Base-by-base conservation (phyloP, 2,888 invertebrate species). In the Volucella inanis region DNA sequence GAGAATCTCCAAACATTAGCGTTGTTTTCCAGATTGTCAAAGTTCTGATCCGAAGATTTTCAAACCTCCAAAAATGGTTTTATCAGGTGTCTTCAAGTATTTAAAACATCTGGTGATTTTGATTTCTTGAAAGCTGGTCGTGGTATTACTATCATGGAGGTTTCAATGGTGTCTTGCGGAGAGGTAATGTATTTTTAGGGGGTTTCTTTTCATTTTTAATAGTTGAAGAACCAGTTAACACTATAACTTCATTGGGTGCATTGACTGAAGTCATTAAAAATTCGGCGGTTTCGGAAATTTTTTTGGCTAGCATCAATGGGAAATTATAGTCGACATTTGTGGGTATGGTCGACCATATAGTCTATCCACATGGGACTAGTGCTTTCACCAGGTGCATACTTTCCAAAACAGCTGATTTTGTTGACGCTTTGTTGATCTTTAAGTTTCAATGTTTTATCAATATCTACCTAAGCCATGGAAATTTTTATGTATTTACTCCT, bases 91-190 rank as follows among this genome's bases (percentile, higher is more conserved):
- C 65, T 84, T 76, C 43, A 87, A 45, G 89, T 89, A 80, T 91
- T 91, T 78, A 91, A 91, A 49, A 91, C 88, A 88, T 91, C 91
- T 0, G 91, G 91, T 0, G 91, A 91, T 87, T 90, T 90, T 10
- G 81, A 77, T 52, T 88, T 87, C 61, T 11, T 50, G 18, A 67
- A 81, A 3, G 31, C 10, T 9, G 80, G 81, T 8, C 76, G 54
- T 0, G 65, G 77, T 9, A 85, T 85, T 55, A 76, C 64, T 0
- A 85, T 81, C 85, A 81, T 81, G 85, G 85, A 4, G 57, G 76
- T 12, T 59, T 81, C 10, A 18, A 4, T 1, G 12, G 43, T 18
- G 49, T 1, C 15, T 75, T 75, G 3, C 75, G 81, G 18, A 71
- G 75, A 11, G 61, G 67, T 39, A 68, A 52, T 41, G 71, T 62